A percentile compares a stretch with the other conserved stretches of the same genome.
Evolutionary conservation across 2,797 vertebrate species (phyloP).

Genomic region (Ispidina lecontei): DNA sequence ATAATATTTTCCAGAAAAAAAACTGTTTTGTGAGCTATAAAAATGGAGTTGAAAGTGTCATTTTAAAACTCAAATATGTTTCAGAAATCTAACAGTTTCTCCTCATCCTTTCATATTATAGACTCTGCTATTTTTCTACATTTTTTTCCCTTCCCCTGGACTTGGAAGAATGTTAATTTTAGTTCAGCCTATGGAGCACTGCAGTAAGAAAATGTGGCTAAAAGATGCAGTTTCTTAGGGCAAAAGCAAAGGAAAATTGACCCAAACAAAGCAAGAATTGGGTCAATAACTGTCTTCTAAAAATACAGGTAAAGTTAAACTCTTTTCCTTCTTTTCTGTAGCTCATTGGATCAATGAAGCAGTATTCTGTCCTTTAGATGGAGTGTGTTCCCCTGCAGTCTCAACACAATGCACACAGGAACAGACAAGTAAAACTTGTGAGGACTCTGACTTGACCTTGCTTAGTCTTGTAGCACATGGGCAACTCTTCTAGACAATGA

Average conservation of each 20-base stretch:
- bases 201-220: neutral
- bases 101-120: neutral
- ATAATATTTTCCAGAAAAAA: neutral
- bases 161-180: neutral
- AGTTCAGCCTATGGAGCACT: neutral
- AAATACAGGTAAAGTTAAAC: neutral
- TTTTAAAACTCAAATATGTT: neutral
- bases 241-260: neutral
- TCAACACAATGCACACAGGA: neutral
- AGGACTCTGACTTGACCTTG: neutral
- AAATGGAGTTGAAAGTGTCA: neutral
- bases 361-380: neutral
- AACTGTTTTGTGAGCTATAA: neutral
- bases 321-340: neutral
- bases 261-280: neutral
- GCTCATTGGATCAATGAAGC: neutral
- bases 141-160: neutral
- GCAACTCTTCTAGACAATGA: neutral
- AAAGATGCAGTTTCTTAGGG: neutral
- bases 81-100: neutral
- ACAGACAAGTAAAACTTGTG: neutral
- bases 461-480: neutral
- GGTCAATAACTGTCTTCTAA: neutral
- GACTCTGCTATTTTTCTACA: neutral
- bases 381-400: neutral